Base-by-base conservation (phyloP, 1,140 invertebrate genomes). In the Drosophila seguyi region DNA sequence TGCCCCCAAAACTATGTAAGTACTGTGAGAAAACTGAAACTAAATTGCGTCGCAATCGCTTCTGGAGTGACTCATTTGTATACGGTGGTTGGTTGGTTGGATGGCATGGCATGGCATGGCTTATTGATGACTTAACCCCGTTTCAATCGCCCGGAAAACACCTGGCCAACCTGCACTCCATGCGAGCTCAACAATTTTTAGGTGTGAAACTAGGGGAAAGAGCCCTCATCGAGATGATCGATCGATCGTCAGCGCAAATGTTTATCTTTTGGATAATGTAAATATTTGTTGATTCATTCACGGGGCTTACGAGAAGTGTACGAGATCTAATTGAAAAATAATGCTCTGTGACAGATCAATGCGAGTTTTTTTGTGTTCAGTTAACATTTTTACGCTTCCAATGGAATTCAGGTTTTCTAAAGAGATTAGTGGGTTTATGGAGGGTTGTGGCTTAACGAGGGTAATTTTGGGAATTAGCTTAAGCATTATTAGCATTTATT, bases 121-220 rank as follows among this genome's bases (percentile, higher is more conserved):
- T 67, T 81, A 90, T 88, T 88, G 85, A 88, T 88, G 85, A 90
- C 85, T 88, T 88, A 88, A 85, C 85, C 85, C 75, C 85, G 61
- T 85, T 88, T 76, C 79, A 47, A 50, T 78, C 75, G 65, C 53
- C 50, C 60, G 74, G 75, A 77, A 77, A 83, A 78, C 75, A 67
- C 65, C 75, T 81, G 78, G 62, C 72, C 79, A 86, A 88, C 80
- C 85, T 84, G 81, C 44, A 18, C 72, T 74, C 72, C 61, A 41
- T 36, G 48, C 22, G 47, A 55, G 42, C 31, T 56, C 34, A n/a
- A 18, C n/a, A 31, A 41, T 34, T 55, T 55, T 71, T 61, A 67
- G 85, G 85, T 88, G 85, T 88, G 85, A 88, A 88, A 90, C 77
- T 75, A 52, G 65, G 59, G 67, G 79, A 77, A 68, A 60, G 50